phyloP scores from a whole-genome alignment of 2,113 vertebrate species.

The Nestor notabilis region DNA sequence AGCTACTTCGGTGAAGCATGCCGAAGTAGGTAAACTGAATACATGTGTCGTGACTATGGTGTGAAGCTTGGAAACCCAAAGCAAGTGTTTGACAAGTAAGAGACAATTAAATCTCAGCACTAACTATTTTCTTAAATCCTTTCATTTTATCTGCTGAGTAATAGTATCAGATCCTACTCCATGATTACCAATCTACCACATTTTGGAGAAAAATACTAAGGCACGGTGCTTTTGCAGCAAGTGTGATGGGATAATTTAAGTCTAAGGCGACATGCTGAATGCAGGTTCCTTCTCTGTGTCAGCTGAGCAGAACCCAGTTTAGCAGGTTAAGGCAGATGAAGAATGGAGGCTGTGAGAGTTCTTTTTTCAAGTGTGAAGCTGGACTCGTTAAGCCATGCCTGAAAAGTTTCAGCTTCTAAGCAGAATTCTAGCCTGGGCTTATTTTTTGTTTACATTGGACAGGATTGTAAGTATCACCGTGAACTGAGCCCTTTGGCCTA shows the following conservation, averaged over 20 bases:
- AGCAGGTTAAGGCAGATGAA: background rate
- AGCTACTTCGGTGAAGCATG: background rate
- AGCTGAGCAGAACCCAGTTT: background rate
- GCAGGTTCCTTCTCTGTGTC: fast-evolving
- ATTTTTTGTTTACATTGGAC: slow-evolving; percentile 33
- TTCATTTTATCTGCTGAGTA: background rate
- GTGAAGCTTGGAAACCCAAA: background rate
- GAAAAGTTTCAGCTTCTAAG: slow-evolving; percentile 34
- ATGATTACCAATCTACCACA: background rate
- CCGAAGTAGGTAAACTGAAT: background rate
- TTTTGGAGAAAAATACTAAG: background rate
- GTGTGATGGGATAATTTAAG: background rate
- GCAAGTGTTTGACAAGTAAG: background rate
- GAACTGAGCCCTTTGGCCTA: background rate
- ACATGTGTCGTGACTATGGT: background rate
- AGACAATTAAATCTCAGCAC: background rate
- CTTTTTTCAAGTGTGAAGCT: background rate
- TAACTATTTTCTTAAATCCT: background rate
- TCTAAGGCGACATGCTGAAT: background rate
- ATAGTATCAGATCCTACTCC: background rate
- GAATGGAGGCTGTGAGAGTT: background rate
- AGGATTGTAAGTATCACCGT: background rate
- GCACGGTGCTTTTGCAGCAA: background rate
- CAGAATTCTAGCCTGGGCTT: slow-evolving; percentile 35
- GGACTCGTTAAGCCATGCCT: background rate